Conservation (phyloP, 2,797 vertebrate genomes). For the Falco novaeseelandiae region DNA sequence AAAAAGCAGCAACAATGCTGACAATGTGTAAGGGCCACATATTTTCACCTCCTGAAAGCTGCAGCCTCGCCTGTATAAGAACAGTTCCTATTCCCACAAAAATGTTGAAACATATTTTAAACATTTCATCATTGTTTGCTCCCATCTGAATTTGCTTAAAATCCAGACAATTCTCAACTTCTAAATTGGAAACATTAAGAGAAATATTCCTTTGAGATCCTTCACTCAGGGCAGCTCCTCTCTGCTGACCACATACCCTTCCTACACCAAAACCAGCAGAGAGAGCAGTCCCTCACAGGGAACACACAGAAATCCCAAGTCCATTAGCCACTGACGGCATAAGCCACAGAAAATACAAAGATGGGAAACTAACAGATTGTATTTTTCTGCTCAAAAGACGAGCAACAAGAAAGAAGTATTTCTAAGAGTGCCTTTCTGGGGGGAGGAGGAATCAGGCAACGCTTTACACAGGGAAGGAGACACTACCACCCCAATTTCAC, state of each 20-base stretch:
- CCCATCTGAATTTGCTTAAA: constrained; percentile 64
- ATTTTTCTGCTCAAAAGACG: background rate
- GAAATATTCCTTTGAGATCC: background rate
- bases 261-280: background rate
- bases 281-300: background rate
- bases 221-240: background rate
- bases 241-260: background rate
- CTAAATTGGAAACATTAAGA: constrained; percentile 35
- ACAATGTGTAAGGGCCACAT: constrained; percentile 48
- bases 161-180: constrained; percentile 55
- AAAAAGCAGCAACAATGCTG: constrained; percentile 16
- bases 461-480: background rate
- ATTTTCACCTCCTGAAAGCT: constrained; percentile 20
- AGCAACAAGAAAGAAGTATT: background rate
- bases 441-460: background rate
- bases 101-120: constrained; percentile 62
- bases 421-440: background rate
- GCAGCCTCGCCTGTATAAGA: background rate
- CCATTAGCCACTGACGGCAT: background rate
- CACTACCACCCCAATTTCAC: background rate
- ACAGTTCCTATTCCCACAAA: constrained; percentile 51
- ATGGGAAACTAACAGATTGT: background rate
- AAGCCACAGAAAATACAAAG: background rate
- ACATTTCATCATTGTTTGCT: constrained; percentile 58
- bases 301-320: background rate